Percentiles rank a stretch among this genome's conserved stretches.
Conservation (phyloP, 2,888 invertebrate genomes). For the Salticus scenicus region DNA sequence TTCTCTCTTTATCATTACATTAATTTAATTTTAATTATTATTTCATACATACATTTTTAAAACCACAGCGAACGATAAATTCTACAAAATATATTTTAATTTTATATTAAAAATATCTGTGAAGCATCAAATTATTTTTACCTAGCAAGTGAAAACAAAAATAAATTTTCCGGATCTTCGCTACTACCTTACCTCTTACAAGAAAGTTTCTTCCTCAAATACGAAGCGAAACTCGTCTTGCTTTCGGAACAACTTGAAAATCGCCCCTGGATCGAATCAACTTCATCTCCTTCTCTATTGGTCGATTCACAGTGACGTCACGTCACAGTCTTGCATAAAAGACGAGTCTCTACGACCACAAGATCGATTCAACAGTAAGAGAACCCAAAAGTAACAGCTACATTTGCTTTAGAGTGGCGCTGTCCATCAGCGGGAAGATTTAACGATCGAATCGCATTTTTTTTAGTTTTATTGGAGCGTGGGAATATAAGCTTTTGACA, state of each 20-base stretch:
- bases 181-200: background rate
- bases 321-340: conserved; percentile 30
- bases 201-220: background rate
- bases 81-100: too few species aligned
- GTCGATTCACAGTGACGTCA: conserved; percentile 41
- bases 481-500: too few species aligned
- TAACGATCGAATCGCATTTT: conserved; percentile 6
- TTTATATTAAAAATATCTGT: too few species aligned
- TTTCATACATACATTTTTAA: too few species aligned
- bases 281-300: background rate
- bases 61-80: too few species aligned
- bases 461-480: too few species aligned
- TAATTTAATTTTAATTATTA: too few species aligned
- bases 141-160: too few species aligned
- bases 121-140: too few species aligned
- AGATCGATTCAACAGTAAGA: conserved; percentile 47
- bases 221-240: background rate
- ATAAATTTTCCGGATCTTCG: too few species aligned
- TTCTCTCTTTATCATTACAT: too few species aligned
- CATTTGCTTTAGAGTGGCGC: background rate
- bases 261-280: conserved; percentile 59
- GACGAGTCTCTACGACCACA: background rate
- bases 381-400: background rate
- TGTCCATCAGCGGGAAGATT: background rate
- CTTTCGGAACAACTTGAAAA: conserved; percentile 45